A percentile compares a stretch with the other conserved stretches of the same genome.
Evolutionary conservation across 2,888 invertebrate species (phyloP).

Genomic region (Strigamia transsilvanica): DNA sequence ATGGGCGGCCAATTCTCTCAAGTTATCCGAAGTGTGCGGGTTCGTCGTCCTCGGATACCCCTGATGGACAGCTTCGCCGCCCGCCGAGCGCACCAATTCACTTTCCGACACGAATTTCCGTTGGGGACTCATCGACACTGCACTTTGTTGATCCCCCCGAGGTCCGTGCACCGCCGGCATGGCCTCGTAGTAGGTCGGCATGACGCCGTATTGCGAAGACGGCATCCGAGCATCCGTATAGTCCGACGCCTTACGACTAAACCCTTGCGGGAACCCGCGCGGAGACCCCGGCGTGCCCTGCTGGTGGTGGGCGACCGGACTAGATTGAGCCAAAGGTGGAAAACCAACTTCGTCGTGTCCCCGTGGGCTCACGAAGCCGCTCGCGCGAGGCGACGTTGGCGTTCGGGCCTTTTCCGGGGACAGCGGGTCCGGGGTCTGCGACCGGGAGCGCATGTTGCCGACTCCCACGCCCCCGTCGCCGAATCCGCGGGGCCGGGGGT

Average conservation of each 20-base stretch:
- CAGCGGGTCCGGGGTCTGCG: constrained; percentile 69
- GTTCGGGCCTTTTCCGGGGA: constrained; percentile 65
- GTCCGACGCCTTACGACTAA: constrained; percentile 13
- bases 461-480: constrained; percentile 61
- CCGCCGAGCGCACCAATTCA: constrained; percentile 75
- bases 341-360: constrained; percentile 37
- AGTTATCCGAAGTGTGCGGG: constrained; percentile 71
- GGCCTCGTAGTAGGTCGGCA: constrained; percentile 31
- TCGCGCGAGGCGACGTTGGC: constrained; percentile 65
- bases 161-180: constrained; percentile 54
- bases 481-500: constrained; percentile 71
- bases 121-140: constrained; percentile 71
- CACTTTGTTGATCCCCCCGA: constrained; percentile 60
- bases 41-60: constrained; percentile 54
- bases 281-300: constrained; percentile 51
- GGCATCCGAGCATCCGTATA: constrained; percentile 17
- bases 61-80: constrained; percentile 64
- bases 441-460: constrained; percentile 65
- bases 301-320: constrained; percentile 53
- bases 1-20: constrained; percentile 85
- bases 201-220: background rate
- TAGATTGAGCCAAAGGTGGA: constrained; percentile 53
- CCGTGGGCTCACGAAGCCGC: constrained; percentile 50
- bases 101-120: constrained; percentile 83
- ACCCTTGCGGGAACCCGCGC: background rate